Conservation (phyloP, 2,888 invertebrate species). For the Agriopis leucophaearia region DNA sequence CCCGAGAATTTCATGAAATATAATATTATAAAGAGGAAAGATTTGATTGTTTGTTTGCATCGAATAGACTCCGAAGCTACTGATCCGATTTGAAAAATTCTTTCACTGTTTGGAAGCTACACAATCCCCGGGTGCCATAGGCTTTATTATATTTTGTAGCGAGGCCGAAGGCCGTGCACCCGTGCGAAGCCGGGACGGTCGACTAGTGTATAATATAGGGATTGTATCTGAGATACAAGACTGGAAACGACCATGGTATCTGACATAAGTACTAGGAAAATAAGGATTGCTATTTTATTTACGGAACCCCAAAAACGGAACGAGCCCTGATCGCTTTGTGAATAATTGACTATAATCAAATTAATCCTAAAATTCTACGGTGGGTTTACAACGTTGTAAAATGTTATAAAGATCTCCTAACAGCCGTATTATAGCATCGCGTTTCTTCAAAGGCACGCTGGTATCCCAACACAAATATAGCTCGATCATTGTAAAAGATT, state of each 20-base stretch:
- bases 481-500: constrained; percentile 48
- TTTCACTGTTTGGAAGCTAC: too few relatives aligned
- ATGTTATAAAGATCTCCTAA: constrained; percentile 83
- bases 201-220: background rate
- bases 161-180: too few relatives aligned
- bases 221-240: background rate
- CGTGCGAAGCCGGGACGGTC: too few relatives aligned
- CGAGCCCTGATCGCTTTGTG: constrained; percentile 80
- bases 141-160: too few relatives aligned
- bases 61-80: too few relatives aligned
- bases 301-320: constrained; percentile 65
- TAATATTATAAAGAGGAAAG: too few relatives aligned
- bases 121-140: too few relatives aligned
- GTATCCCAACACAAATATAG: constrained; percentile 46
- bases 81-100: too few relatives aligned
- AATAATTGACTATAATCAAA: constrained; percentile 87
- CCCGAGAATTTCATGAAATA: too few relatives aligned
- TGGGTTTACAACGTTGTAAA: constrained; percentile 85
- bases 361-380: constrained; percentile 86
- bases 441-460: constrained; percentile 57
- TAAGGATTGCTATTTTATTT: background rate
- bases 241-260: background rate
- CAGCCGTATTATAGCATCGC: constrained; percentile 75
- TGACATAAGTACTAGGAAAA: background rate
- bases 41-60: too few relatives aligned